Evolutionary conservation across 2,113 vertebrate species (phyloP).

Genomic region (Piliocolobus tephrosceles): DNA sequence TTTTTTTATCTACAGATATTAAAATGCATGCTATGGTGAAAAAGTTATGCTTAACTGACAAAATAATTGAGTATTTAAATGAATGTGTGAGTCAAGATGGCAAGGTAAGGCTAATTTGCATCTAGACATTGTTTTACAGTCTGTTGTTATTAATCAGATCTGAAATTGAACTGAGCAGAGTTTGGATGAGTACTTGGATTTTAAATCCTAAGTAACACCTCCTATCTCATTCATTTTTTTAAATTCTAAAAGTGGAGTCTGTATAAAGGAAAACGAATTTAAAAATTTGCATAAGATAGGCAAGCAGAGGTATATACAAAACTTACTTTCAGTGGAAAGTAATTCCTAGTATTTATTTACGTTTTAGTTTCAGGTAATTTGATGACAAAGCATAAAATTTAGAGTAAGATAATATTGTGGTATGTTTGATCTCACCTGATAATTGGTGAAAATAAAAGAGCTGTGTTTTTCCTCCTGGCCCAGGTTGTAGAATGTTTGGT

Average conservation of each 20-base stretch:
- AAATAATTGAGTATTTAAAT: conserved; percentile 86
- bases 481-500: conserved; percentile 90
- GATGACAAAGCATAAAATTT: not conserved
- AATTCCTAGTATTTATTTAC: not conserved
- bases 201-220: not conserved
- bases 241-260: not conserved
- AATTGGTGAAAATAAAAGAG: not conserved
- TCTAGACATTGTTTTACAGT: not conserved
- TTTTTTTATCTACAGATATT: conserved; percentile 85
- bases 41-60: conserved; percentile 88
- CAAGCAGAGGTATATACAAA: not conserved
- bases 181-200: not conserved
- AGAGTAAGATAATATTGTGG: not conserved
- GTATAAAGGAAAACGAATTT: not conserved
- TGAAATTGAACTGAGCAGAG: not conserved
- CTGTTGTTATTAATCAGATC: conserved; percentile 22
- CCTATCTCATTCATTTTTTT: not conserved
- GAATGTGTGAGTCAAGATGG: conserved; percentile 87
- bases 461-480: not conserved
- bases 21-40: conserved; percentile 91
- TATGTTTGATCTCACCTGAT: not conserved
- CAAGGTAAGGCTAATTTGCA: conserved; percentile 85
- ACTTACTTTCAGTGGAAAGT: not conserved
- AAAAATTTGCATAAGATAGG: not conserved
- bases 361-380: conserved; percentile 19